A percentile compares a stretch with the other conserved stretches of the same genome.
Evolutionary conservation across 2,888 invertebrate genomes (phyloP).

Genomic region (Druceiella hillmani): DNA sequence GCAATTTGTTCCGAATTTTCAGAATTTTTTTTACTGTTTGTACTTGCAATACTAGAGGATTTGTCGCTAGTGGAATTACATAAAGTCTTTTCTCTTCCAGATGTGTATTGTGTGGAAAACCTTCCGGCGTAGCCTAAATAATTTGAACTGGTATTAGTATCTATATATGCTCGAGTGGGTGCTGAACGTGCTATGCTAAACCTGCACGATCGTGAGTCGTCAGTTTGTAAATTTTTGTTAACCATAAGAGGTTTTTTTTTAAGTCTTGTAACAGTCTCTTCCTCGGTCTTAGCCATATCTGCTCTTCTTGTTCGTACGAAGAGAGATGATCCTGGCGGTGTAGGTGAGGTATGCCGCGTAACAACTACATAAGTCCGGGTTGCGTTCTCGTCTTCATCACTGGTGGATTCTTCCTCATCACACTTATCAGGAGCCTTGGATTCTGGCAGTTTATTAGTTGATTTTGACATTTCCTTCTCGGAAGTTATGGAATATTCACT

Average conservation of each 20-base stretch:
- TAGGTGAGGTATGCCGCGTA: conserved; percentile 75
- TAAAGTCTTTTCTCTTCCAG: conserved; percentile 33
- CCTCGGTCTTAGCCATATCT: conserved; percentile 67
- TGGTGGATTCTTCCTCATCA: conserved; percentile 20
- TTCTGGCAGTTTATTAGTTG: no score
- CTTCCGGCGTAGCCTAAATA: conserved; percentile 47
- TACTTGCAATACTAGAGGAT: conserved; percentile 18
- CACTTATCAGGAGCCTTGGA: no score
- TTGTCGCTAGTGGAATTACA: conserved; percentile 33
- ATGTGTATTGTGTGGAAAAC: conserved; percentile 45
- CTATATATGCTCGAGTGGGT: no score
- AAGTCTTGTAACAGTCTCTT: conserved; percentile 60
- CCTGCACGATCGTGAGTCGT: conserved; percentile 60
- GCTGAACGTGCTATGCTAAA: conserved; percentile 57
- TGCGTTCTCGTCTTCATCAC: conserved; percentile 30
- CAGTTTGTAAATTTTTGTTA: conserved; percentile 72
- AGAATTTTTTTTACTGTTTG: conserved; percentile 16
- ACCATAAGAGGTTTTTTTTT: conserved; percentile 52
- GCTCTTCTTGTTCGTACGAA: conserved; percentile 62
- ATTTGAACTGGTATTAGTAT: conserved; percentile 60
- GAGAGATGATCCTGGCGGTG: conserved; percentile 59
- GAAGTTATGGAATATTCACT: no score
- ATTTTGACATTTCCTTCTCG: no score
- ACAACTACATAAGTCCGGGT: conserved; percentile 56
- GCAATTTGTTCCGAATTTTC: no score